phyloP scores from a whole-genome alignment of 2,113 vertebrate species.

The Chaenogobius annularis region DNA sequence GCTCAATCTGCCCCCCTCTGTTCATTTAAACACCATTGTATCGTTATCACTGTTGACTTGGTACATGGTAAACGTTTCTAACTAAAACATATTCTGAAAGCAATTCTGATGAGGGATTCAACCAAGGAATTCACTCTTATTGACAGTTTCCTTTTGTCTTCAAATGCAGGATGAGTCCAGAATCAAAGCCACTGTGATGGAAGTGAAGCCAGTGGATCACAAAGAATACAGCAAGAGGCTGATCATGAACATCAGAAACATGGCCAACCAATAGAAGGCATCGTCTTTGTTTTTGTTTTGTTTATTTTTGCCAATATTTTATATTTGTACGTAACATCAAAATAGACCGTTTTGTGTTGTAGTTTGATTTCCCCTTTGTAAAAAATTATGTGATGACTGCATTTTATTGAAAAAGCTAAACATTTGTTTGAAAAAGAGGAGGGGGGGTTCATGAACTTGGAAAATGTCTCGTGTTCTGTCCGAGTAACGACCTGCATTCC shows the following conservation, averaged over 20 bases:
- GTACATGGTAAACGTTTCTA: not conserved
- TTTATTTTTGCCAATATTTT: slow-evolving; percentile 23
- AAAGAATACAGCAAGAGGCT: slow-evolving; percentile 89
- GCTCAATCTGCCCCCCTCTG: slow-evolving; percentile 11
- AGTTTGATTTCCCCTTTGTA: slow-evolving; percentile 7
- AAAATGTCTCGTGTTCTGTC: slow-evolving; percentile 27
- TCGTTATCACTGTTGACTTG: not conserved
- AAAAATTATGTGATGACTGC: not conserved
- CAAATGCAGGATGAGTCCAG: slow-evolving; percentile 88
- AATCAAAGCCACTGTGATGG: slow-evolving; percentile 91
- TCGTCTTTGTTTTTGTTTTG: not conserved
- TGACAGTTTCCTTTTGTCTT: slow-evolving; percentile 26
- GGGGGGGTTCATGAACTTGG: slow-evolving; percentile 43
- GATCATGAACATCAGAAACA: slow-evolving; percentile 86
- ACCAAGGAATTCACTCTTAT: not conserved
- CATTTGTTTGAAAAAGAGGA: slow-evolving; percentile 6
- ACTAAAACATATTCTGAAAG: too few relatives aligned
- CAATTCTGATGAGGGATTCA: too few relatives aligned
- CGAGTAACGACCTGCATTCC: slow-evolving; percentile 56
- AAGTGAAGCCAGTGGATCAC: slow-evolving; percentile 90
- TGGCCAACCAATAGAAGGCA: slow-evolving; percentile 66
- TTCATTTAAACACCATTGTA: slow-evolving; percentile 36
- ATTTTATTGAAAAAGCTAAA: not conserved
- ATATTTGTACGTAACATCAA: not conserved
- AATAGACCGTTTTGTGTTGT: not conserved